Base-by-base conservation (phyloP, 2,888 invertebrate species). In the Torymus tubicola region DNA sequence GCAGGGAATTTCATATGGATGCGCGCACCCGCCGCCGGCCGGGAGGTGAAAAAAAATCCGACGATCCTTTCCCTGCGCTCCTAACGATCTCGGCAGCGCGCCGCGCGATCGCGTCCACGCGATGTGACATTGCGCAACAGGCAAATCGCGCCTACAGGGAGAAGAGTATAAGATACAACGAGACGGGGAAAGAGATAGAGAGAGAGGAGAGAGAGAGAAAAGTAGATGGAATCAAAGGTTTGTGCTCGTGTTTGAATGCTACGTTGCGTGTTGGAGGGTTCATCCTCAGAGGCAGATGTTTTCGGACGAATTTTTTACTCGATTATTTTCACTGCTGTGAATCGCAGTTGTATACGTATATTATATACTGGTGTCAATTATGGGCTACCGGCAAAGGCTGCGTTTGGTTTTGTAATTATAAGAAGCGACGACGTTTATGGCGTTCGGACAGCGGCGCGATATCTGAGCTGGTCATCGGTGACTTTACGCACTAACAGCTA, bases 41-140 rank as follows among this genome's bases (percentile, higher is more conserved):
- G 53, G 53, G 57, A 58, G 42, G 73, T 1, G 53, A 57, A 69
- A 69, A 16, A 69, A 58, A 24, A 42, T 42, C 13, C 64, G 50
- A 2, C 65, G 53, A 24, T 73, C 63, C 74, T 74, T 58, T 74
- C 74, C 24, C 75, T 57, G 50, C 12, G 13, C 1, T 21, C 42
- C 12, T 11, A 12, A 65, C 61, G 58, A 64, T 14, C 64, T 53
- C 64, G 10, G 24, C 13, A 14, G 14, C 10, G 13, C 21, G 2
- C 71, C 21, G 2, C 71, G 64, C 65, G n/a, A 18, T 50, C 8
- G 18, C 60, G 31, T 68, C 53, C 67, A 18, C 57, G 73, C 60
- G 69, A 76, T 18, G 50, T 12, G 16, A 57, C 69, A 50, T 63
- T 76, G 57, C 69, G 52, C 63, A 74, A 75, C 60, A 50, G 13